Evolutionary conservation across 2,888 invertebrate genomes (phyloP), one percentile per base, ranked within the genome.

Genomic region (Cremastinae sp.): DNA sequence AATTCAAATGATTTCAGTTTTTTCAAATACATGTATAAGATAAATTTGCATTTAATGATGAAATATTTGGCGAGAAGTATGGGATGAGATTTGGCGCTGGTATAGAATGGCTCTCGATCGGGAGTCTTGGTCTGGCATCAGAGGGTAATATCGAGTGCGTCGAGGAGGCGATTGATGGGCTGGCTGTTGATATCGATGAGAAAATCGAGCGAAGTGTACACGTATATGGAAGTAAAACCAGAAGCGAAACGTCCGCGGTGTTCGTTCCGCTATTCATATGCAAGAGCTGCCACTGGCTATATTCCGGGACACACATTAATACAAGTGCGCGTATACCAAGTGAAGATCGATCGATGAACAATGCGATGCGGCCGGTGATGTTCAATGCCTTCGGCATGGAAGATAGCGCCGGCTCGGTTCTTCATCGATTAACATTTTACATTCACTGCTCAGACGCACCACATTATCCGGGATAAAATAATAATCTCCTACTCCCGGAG

Each of bases 21-120:
- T n/a, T n/a, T n/a, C n/a, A n/a, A 12, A 16, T 35, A 35, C 35
- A 14, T 35, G 18, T 64, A 14, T 73, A 49, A 20, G 14, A 14
- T 62, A 62, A 72, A 75, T 75, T 68, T 66, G 66, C 72, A 75
- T 75, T 72, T 51, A 68, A 75, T 68, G 51, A 72, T 62, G 75
- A 51, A 61, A 65, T 70, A 62, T 64, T 28, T 43, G 8, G 28
- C 28, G 5, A 5, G 28, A 28, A 28, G 28, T n/a, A n/a, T n/a
- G n/a, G n/a, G n/a, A n/a, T 3, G 28, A 28, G 28, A 28, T 28
- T 28, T 28, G 2, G 28, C 28, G 28, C 28, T 3, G 28, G 28
- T 2, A n/a, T 12, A 16, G 47, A 47, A 28, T 28, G 28, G 28
- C 5, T 28, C 28, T 28, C 5, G 2, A 3, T 5, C 28, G 28